These are phyloP conservation scores for Nasonovia ribisnigri DNA, from an alignment of 2,888 invertebrate genomes.

Conservation along the genomic window DNA sequence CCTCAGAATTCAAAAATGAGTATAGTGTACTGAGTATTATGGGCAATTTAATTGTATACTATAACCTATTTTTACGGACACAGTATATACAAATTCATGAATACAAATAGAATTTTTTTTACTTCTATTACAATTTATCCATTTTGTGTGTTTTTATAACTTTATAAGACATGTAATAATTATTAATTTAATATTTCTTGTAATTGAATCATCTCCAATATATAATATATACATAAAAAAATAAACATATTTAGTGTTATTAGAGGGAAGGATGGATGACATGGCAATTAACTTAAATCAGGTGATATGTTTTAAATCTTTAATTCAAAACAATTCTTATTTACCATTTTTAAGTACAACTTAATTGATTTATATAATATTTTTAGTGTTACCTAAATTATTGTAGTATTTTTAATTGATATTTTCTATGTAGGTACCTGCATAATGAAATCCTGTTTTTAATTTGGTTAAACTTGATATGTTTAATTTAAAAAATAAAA, in stretches of 20 bases:
- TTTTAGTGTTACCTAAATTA: not conserved
- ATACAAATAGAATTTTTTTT: no score
- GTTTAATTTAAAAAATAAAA: not conserved
- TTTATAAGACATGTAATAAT: not conserved
- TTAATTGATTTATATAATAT: not conserved
- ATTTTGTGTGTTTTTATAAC: not conserved
- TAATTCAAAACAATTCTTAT: not conserved
- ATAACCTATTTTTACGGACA: no score
- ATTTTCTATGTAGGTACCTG: not conserved
- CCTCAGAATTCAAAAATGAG: no score
- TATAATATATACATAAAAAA: not conserved
- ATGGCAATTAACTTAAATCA: constrained; percentile 3
- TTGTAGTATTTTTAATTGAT: not conserved
- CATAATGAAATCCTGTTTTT: not conserved
- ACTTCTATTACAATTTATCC: no score
- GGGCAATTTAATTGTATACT: no score
- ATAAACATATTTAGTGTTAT: not conserved
- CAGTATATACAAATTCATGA: no score
- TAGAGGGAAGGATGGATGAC: not conserved
- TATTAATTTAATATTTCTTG: not conserved
- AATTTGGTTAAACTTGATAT: not conserved
- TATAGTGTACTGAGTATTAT: no score
- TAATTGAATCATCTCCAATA: constrained; percentile 23
- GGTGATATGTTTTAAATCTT: constrained; percentile 4
- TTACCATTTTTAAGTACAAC: not conserved